Base-by-base conservation (phyloP, 2,888 invertebrate genomes). In the Patella caerulea region DNA sequence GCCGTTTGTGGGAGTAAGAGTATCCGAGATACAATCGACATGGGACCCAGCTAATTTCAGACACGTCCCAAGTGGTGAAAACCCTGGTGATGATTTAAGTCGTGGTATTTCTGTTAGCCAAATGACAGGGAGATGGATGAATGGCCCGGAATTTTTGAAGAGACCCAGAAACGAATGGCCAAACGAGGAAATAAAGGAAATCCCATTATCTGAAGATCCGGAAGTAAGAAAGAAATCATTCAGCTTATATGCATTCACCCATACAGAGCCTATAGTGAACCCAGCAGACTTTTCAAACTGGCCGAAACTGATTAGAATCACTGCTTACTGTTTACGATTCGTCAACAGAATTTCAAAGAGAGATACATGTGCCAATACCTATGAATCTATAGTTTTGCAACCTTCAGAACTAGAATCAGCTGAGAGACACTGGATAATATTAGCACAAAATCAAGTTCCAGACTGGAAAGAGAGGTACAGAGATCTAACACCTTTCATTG, bases 321-420 rank as follows among this genome's bases (percentile, higher is more conserved):
- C 77, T 24, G 73, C 73, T n/a, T 77, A 77, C 19, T 77, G 72
- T 34, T 45, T 77, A 12, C 24, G 73, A 29, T 77, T 72, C 52
- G n/a, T 73, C 12, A 17, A 65, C 34, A 53, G 3, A 52, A 17
- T 69, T n/a, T 72, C 9, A n/a, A 24, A 73, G 69, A 65, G 59
- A 52, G 14, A 15, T 65, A 29, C 29, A 29, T 29, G 29, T 29
- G 9, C 59, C n/a, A 65, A 19, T 65, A 19, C n/a, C 19, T 9
- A 19, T 19, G 59, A 65, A 9, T 65, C 59, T 19, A 19, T 65
- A 19, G n/a, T 65, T 65, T 65, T 65, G 19, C n/a, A n/a, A 19
- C 59, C 19, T 7, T 65, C 59, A 19, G 59, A 65, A 65, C 19
- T 65, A 19, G 59, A 76, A 52, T 71, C 34, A 55, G 71, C 71